phyloP scores from a whole-genome alignment of 1,140 invertebrate species.

The Aphelinus atriplicis region DNA sequence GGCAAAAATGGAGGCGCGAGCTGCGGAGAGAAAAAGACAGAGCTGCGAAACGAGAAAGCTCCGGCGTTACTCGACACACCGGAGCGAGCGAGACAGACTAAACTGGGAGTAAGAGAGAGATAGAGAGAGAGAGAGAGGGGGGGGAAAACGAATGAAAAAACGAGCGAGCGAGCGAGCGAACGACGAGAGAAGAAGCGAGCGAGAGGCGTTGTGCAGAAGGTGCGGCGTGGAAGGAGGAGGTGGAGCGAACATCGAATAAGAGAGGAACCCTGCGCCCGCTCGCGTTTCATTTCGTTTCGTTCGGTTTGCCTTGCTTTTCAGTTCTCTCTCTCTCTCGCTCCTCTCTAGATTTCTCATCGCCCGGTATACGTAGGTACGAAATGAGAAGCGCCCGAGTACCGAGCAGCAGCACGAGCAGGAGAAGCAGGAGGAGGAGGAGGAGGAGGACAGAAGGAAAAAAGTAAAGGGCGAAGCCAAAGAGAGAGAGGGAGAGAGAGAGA shows the following conservation, averaged over 20 bases:
- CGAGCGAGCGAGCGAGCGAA: slow-evolving; percentile 1
- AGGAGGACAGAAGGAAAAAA: slow-evolving; percentile 15
- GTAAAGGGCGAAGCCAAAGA: slow-evolving; percentile 23
- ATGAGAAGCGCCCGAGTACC: not conserved
- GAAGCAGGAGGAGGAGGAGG: slow-evolving; percentile 27
- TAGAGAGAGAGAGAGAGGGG: too few species aligned
- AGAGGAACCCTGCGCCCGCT: slow-evolving; percentile 40
- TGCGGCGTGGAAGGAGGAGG: slow-evolving; percentile 41
- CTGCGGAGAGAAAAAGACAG: not conserved
- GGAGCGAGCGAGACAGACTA: slow-evolving; percentile 35
- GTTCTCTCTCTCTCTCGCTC: slow-evolving; percentile 1
- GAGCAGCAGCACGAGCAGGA: slow-evolving; percentile 12
- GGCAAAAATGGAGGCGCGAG: slow-evolving; percentile 13
- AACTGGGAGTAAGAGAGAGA: too few species aligned
- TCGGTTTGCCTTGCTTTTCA: slow-evolving; percentile 18
- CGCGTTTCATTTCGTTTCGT: slow-evolving; percentile 37
- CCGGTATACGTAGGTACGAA: not conserved
- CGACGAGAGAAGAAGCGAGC: slow-evolving; percentile 10
- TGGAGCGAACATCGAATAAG: slow-evolving; percentile 49
- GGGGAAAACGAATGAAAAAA: slow-evolving; percentile 28
- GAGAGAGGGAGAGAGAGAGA: slow-evolving; percentile 29
- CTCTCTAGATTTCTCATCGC: not conserved
- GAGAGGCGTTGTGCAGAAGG: slow-evolving; percentile 30
- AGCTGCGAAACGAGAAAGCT: slow-evolving; percentile 12
- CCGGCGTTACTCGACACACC: slow-evolving; percentile 34